These are phyloP conservation scores for Leiothrix lutea DNA, from an alignment of 2,113 vertebrate species.

Conservation along the genomic window DNA sequence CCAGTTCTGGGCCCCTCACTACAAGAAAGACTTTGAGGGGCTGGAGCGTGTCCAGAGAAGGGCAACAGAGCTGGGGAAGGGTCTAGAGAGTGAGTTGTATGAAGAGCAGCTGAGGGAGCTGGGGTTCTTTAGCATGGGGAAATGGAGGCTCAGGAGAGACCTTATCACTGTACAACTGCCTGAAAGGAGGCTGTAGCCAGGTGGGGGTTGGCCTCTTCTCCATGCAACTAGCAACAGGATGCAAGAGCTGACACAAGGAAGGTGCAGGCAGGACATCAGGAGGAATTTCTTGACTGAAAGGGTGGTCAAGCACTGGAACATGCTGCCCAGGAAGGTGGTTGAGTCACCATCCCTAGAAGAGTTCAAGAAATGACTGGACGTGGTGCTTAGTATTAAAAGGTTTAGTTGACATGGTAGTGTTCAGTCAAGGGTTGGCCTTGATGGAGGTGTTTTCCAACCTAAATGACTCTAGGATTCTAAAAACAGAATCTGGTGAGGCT, in stretches of 20 bases:
- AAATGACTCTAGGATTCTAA: background rate
- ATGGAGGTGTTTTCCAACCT: background rate
- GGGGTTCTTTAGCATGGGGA: background rate
- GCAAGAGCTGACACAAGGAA: background rate
- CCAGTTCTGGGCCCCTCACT: background rate
- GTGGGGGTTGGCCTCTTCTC: background rate
- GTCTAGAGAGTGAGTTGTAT: background rate
- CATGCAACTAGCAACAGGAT: background rate
- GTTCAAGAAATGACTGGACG: background rate
- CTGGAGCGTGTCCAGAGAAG: background rate
- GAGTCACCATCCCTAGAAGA: background rate
- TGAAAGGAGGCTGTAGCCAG: background rate
- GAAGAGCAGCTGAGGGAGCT: background rate
- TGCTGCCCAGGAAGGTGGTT: background rate
- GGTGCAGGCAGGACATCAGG: background rate
- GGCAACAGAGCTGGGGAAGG: background rate
- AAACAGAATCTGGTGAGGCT: background rate
- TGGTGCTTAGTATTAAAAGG: background rate
- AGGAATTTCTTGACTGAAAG: background rate
- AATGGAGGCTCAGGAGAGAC: background rate
- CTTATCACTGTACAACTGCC: background rate
- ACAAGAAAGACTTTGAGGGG: background rate
- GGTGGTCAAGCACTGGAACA: background rate
- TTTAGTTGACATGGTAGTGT: background rate
- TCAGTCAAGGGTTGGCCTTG: rapidly evolving